Percentiles rank a stretch among this genome's conserved stretches.
phyloP scores from a whole-genome alignment of 2,797 vertebrate genomes.

The Diplodus sargus region DNA sequence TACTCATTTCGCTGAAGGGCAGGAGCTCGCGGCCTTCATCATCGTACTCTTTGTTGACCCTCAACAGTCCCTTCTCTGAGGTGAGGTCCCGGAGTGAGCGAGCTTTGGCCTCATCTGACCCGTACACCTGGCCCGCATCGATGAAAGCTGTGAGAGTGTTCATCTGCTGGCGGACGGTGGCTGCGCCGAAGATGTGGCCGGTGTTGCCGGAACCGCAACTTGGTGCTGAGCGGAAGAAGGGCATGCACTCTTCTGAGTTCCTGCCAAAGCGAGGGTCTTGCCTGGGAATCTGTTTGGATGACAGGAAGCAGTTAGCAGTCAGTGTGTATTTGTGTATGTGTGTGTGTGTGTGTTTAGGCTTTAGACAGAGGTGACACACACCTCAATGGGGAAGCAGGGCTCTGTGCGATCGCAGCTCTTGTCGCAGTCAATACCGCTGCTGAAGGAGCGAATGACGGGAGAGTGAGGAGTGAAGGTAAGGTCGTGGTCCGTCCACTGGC shows the following conservation, averaged over 20 bases:
- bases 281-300: conserved; percentile 80
- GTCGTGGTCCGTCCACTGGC: conserved; percentile 90
- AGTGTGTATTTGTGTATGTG: neutral
- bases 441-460: conserved; percentile 79
- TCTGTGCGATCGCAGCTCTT: conserved; percentile 77
- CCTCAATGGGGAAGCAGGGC: conserved; percentile 88
- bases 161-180: conserved; percentile 86
- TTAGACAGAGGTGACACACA: conserved; percentile 50
- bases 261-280: conserved; percentile 73
- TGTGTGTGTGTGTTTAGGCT: neutral
- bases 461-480: conserved; percentile 86
- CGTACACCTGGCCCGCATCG: conserved; percentile 87
- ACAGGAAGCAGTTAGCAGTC: neutral
- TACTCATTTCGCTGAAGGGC: conserved; percentile 76
- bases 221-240: conserved; percentile 86
- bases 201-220: conserved; percentile 78
- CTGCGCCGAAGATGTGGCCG: conserved; percentile 59
- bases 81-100: conserved; percentile 79
- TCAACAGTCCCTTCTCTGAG: conserved; percentile 84
- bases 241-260: conserved; percentile 80
- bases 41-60: conserved; percentile 79
- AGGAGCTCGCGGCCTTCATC: conserved; percentile 83
- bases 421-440: conserved; percentile 76
- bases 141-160: conserved; percentile 88
- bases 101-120: conserved; percentile 80